phyloP scores from a whole-genome alignment of 2,797 vertebrate genomes.

The Ateles fusciceps region DNA sequence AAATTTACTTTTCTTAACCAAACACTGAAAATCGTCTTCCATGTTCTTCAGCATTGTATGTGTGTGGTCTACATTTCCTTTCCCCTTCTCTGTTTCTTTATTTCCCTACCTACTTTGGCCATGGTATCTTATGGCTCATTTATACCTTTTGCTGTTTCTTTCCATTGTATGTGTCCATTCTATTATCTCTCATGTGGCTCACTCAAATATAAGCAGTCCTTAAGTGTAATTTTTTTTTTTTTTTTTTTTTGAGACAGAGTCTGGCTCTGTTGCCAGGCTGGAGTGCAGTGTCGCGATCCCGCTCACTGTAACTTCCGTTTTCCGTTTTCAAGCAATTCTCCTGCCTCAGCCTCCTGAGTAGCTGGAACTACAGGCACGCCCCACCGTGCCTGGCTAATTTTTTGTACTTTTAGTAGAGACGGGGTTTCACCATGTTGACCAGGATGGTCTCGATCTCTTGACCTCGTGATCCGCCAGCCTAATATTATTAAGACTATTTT shows the following conservation, averaged over 20 bases:
- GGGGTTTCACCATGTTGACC: too few relatives aligned
- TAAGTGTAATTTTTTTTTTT: not conserved
- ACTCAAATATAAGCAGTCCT: not conserved
- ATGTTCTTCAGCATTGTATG: rapidly evolving
- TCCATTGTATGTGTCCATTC: not conserved
- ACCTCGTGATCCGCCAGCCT: too few relatives aligned
- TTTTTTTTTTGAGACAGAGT: too few relatives aligned
- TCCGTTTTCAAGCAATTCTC: too few relatives aligned
- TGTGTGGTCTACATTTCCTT: not conserved
- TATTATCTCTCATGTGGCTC: not conserved
- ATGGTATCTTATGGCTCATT: not conserved
- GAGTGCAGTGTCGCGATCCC: too few relatives aligned
- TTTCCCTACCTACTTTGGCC: not conserved
- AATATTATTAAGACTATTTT: not conserved
- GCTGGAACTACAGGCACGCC: too few relatives aligned
- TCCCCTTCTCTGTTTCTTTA: not conserved
- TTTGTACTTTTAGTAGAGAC: too few relatives aligned
- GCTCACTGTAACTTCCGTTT: too few relatives aligned
- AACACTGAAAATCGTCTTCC: not conserved
- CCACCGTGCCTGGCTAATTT: too few relatives aligned
- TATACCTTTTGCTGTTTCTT: not conserved
- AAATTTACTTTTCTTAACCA: not conserved
- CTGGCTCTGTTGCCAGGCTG: too few relatives aligned
- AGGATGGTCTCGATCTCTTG: too few relatives aligned
- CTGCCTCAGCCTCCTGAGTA: too few relatives aligned